Percentiles rank a stretch among this genome's conserved stretches.
These are phyloP conservation scores for Drosophila mayri DNA, from an alignment of 1,140 invertebrate genomes.

Conservation along the genomic window DNA sequence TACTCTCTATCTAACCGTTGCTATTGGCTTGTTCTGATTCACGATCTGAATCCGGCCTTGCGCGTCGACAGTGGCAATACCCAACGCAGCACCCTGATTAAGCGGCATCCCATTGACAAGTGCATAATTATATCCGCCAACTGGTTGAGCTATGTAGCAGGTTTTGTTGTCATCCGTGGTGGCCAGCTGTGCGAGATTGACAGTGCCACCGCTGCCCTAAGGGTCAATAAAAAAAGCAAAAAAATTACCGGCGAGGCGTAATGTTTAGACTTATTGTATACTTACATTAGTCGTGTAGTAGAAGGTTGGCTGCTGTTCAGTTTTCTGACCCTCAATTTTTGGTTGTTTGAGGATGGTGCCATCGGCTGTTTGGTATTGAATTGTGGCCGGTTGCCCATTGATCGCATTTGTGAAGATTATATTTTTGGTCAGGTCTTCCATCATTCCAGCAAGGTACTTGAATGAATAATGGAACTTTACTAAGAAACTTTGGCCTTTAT, in stretches of 20 bases:
- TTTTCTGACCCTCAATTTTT: conserved; percentile 83
- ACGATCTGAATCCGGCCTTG: conserved; percentile 84
- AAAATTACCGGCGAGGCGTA: neutral
- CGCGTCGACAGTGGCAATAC: conserved; percentile 82
- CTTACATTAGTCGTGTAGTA: conserved; percentile 89
- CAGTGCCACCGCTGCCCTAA: conserved; percentile 86
- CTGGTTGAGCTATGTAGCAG: conserved; percentile 90
- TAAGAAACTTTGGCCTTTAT: conserved; percentile 4
- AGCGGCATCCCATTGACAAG: conserved; percentile 88
- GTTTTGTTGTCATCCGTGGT: conserved; percentile 88
- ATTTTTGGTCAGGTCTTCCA: conserved; percentile 84
- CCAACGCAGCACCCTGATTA: conserved; percentile 77
- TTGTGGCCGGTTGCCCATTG: conserved; percentile 81
- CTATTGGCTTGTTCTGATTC: conserved; percentile 84
- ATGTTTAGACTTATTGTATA: conserved; percentile 4
- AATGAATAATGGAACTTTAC: neutral
- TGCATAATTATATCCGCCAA: conserved; percentile 89
- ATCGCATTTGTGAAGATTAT: conserved; percentile 84
- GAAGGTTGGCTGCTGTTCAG: conserved; percentile 87
- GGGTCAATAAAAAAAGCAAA: neutral
- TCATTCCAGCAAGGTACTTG: conserved; percentile 49
- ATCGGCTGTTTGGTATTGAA: conserved; percentile 84
- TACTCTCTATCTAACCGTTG: conserved; percentile 57
- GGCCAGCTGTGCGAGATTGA: conserved; percentile 88
- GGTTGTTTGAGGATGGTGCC: conserved; percentile 83